Base-by-base conservation (phyloP, 1,140 invertebrate species). In the Charaxes varanes region DNA sequence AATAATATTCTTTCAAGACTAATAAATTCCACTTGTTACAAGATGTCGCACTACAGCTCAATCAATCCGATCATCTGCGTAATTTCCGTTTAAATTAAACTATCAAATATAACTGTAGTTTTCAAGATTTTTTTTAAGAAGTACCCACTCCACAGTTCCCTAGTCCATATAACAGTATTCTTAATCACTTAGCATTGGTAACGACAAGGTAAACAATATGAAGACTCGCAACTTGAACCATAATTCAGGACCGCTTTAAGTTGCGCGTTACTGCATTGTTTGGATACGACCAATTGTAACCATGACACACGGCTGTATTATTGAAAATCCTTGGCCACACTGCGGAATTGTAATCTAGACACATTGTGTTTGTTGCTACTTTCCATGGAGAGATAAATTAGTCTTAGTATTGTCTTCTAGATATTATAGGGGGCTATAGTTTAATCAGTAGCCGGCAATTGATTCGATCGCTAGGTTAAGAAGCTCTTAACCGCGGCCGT, bases 161-260 rank as follows among this genome's bases (percentile, higher is more conserved):
- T 10, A 57, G 49, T 61, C 34, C 67, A 51, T 44, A 49, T 41
- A 52, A 51, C 57, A 60, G 68, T 67, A 81, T 76, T 81, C 77
- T 77, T 81, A 81, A 81, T 81, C 77, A 81, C 77, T 81, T 81
- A 79, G 67, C 65, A 81, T 68, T 68, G 72, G 72, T 70, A 73
- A 67, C 57, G 77, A 81, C 77, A 77, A 76, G 77, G 77, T 81
- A 81, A 81, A 81, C 77, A 81, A 73, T 81, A 78, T 78, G 71
- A 81, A 68, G 64, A 66, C 56, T 57, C 53, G 7, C 56, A 78
- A 77, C 62, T 81, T 69, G 56, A 48, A 55, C 71, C 56, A 81
- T 81, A 81, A 81, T 53, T 81, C 72, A 78, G 62, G 53, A 48
- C 47, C 51, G 42, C 50, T 43, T 51, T 43, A 60, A 59, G 48